phyloP scores from a whole-genome alignment of 2,113 vertebrate genomes.

The Apodemus speciosus region DNA sequence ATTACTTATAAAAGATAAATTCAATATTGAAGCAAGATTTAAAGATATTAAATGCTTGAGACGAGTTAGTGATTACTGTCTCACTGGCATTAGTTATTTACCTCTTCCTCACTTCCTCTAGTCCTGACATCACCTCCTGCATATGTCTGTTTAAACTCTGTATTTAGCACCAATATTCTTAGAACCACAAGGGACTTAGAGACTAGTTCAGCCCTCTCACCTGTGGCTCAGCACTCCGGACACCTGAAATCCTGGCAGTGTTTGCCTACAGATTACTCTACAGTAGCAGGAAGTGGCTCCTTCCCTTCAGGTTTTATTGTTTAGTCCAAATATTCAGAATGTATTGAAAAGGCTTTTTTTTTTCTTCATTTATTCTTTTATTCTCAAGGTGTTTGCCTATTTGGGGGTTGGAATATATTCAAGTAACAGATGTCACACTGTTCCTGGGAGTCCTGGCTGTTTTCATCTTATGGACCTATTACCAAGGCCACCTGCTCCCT shows the following conservation, averaged over 20 bases:
- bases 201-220: neutral
- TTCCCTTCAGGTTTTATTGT: neutral
- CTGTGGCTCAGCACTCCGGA: neutral
- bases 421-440: neutral
- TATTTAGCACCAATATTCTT: neutral
- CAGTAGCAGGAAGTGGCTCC: neutral
- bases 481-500: neutral
- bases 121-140: neutral
- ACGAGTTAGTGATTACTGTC: neutral
- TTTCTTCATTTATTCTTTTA: neutral
- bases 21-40: slow-evolving; percentile 27
- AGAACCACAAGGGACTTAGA: neutral
- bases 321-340: slow-evolving; percentile 6
- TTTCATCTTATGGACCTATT: neutral
- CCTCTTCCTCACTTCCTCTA: neutral
- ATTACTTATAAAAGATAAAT: slow-evolving; percentile 11
- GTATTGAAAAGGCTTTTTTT: neutral
- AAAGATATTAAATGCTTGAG: slow-evolving; percentile 34
- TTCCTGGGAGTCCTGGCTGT: neutral
- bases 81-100: neutral
- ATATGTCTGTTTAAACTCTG: neutral
- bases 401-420: neutral
- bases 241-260: neutral
- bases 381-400: neutral
- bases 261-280: neutral